phyloP scores from a whole-genome alignment of 1,140 invertebrate species.

The Episyrphus balteatus region DNA sequence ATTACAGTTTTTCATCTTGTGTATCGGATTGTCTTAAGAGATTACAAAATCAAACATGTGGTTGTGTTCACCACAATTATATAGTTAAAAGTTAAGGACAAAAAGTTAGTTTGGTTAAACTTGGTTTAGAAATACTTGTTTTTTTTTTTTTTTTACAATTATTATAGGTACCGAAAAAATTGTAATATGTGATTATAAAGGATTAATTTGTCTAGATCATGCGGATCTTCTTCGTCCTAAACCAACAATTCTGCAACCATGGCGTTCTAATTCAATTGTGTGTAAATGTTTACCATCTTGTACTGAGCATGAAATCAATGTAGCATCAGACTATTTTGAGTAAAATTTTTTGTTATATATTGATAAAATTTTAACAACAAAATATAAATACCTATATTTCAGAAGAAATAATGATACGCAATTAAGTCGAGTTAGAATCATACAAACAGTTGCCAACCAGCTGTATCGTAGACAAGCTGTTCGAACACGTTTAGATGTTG shows the following conservation, averaged over 20 bases:
- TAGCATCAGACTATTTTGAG: constrained; percentile 16
- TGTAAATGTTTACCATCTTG: constrained; percentile 41
- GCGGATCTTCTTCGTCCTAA: background rate
- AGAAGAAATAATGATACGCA: background rate
- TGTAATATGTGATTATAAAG: constrained; percentile 19
- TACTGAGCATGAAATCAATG: constrained; percentile 38
- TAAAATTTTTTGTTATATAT: background rate
- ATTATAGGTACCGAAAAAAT: constrained; percentile 3
- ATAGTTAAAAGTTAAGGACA: constrained; percentile 1
- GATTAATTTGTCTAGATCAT: constrained; percentile 15
- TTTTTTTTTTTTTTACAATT: background rate
- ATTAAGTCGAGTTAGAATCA: constrained; percentile 6
- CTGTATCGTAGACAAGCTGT: constrained; percentile 42
- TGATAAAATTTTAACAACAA: background rate
- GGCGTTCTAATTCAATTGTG: background rate
- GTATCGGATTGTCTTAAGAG: constrained; percentile 40
- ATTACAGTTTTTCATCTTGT: constrained; percentile 44
- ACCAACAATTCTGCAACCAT: constrained; percentile 8
- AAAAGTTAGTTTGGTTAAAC: background rate
- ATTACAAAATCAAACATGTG: constrained; percentile 37
- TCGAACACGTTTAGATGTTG: constrained; percentile 26
- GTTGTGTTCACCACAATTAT: constrained; percentile 37
- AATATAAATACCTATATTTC: background rate
- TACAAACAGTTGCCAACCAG: constrained; percentile 20
- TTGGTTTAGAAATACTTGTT: background rate